Evolutionary conservation across 1,140 invertebrate genomes (phyloP).

Genomic region (Lepidurus couesii): DNA sequence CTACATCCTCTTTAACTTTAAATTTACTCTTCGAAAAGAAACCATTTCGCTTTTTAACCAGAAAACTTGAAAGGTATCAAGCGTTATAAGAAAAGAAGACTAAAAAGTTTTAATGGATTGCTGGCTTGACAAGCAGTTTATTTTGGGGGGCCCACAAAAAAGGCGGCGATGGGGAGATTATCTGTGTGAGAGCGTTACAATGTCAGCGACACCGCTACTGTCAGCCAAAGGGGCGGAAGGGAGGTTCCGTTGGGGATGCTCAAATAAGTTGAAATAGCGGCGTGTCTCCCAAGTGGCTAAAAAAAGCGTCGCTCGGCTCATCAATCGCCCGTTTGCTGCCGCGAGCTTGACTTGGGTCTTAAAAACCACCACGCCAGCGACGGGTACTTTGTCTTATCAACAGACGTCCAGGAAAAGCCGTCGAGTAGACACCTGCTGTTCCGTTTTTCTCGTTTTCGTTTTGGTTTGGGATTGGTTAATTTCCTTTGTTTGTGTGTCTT

Average conservation of each 20-base stretch:
- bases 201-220: not conserved
- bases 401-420: not conserved
- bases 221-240: not conserved
- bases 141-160: not conserved
- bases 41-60: not conserved
- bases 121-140: not conserved
- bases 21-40: not conserved
- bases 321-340: slow-evolving; percentile 3
- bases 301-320: not conserved
- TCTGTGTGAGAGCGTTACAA: slow-evolving; percentile 13
- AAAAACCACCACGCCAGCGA: not conserved
- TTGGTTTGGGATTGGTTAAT: not conserved
- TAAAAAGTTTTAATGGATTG: not conserved
- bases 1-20: not conserved
- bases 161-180: not conserved
- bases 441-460: not conserved
- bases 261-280: not conserved
- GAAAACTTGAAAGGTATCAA: not conserved
- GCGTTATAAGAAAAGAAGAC: not conserved
- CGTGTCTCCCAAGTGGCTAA: not conserved
- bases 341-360: not conserved
- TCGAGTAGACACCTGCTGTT: not conserved
- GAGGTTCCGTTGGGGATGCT: not conserved
- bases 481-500: slow-evolving; percentile 2
- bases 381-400: slow-evolving; percentile 15